These are phyloP conservation scores for Hyalella azteca DNA, from an alignment of 2,888 invertebrate species.

Conservation along the genomic window DNA sequence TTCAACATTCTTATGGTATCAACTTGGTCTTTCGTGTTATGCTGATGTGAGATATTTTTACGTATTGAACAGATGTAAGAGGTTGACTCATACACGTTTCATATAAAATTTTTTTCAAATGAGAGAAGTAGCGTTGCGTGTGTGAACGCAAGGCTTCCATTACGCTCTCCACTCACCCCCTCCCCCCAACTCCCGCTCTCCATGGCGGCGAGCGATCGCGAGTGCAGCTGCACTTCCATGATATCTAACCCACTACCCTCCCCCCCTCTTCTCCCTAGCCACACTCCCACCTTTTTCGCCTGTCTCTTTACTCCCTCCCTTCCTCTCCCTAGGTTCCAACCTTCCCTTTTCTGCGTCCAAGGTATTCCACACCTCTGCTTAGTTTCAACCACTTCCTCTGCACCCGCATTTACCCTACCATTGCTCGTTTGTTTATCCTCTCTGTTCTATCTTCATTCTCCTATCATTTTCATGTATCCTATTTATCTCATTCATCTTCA, in stretches of 20 bases:
- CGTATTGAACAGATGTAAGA: no score
- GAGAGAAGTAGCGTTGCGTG: no score
- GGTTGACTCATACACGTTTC: no score
- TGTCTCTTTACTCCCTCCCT: not conserved
- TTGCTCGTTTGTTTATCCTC: no score
- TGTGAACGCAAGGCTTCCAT: not conserved
- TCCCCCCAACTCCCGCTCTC: not conserved
- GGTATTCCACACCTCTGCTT: not conserved
- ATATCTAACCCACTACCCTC: not conserved
- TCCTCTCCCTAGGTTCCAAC: not conserved
- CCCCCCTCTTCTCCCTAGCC: not conserved
- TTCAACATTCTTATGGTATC: no score
- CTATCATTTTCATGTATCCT: no score
- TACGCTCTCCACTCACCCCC: not conserved
- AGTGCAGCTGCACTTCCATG: constrained; percentile 24
- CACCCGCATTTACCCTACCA: not conserved
- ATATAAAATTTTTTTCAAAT: no score
- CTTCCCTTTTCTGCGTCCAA: not conserved
- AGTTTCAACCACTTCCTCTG: not conserved
- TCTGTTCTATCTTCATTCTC: not conserved
- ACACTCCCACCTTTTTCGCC: not conserved
- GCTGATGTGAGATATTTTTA: no score
- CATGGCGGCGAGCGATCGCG: not conserved
- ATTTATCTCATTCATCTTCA: no score
- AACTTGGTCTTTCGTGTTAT: no score